Base-by-base conservation (phyloP, 1,140 invertebrate genomes). In the Zaprionus nigranus region DNA sequence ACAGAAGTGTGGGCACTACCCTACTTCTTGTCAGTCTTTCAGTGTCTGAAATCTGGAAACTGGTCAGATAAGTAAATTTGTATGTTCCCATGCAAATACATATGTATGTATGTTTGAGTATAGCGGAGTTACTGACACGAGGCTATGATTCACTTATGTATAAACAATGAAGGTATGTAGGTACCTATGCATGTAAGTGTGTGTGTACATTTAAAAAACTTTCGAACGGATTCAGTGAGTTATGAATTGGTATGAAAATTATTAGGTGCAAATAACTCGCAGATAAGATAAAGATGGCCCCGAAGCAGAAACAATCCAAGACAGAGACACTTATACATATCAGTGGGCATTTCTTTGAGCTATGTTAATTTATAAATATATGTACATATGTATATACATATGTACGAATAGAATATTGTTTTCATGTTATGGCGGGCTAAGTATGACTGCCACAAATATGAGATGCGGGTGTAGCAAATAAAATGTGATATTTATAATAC, bases 241-340 rank as follows among this genome's bases (percentile, higher is more conserved):
- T 46, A 17, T 46, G 40, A 46, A n/a, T 46, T 17, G 40, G 40
- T 46, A 46, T 46, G 40, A 51, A 51, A 51, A 51, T 51, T 51
- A 51, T 12, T 51, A 51, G 46, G 11, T 51, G 7, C 46, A 51
- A 51, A 51, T 51, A 51, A 20, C 20, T 51, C 46, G 20, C 20
- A 51, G 46, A 51, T 51, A 51, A 51, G 46, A 51, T 51, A 51
- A 51, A 22, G 20, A 51, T 51, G 46, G 20, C 20, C 46, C 11
- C 46, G 11, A 51, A 51, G n/a, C 40, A 20, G 12, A 24, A 9
- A 24, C 17, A 17, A 46, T n/a, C 6, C 40, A 46, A 24, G 13
- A 51, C 20, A 22, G 9, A 22, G 20, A n/a, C 46, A 24, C 12
- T 24, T 24, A 11, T 51, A 51, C 4, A 7, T 22, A 7, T 6